Evolutionary conservation across 1,140 invertebrate genomes (phyloP), one percentile per base, ranked within the genome.

Genomic region (Delia radicum): DNA sequence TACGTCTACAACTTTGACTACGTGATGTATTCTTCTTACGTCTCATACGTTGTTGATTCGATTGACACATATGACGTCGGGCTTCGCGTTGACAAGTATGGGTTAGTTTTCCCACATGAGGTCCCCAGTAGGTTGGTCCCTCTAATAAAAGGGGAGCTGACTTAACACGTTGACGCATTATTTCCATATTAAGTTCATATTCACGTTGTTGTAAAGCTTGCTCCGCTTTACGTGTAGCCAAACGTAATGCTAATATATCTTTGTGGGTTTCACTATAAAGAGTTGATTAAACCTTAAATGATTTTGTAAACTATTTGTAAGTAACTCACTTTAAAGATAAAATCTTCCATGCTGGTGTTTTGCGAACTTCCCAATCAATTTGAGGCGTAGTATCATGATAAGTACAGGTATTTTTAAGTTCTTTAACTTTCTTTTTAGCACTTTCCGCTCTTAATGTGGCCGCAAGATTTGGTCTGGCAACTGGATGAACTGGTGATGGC

Each of bases 201-300:
- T 86, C 82, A 24, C 80, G 81, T 63, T 86, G 78, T 65, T 84
- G 81, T 7, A 86, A 46, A 1, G 80, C 81, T 31, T 86, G 83
- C 69, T 86, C 85, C 6, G 85, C 85, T 72, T 83, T 85, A 7
- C 85, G 81, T 31, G 85, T 85, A n/a, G 85, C 85, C 31, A 86
- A 69, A 3, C 85, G 81, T 15, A 85, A 80, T 8, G 79, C 78
- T 0, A 86, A 74, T 29, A 86, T 74, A 6, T 84, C 81, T 29
- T 86, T 82, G 71, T 86, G 83, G 0, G 82, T 74, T 79, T 85
- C 82, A 77, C 85, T 86, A 26, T 4, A 75, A 76, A n/a, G 24
- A n/a, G 0, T 15, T 13, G 10, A 62, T 62, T 62, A 6, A 21
- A n/a, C n/a, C n/a, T 74, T 37, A 29, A 74, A 18, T 12, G 18